A percentile compares a stretch with the other conserved stretches of the same genome.
Evolutionary conservation across 1,140 invertebrate genomes (phyloP).

Genomic region (Muscidifurax raptorellus): DNA sequence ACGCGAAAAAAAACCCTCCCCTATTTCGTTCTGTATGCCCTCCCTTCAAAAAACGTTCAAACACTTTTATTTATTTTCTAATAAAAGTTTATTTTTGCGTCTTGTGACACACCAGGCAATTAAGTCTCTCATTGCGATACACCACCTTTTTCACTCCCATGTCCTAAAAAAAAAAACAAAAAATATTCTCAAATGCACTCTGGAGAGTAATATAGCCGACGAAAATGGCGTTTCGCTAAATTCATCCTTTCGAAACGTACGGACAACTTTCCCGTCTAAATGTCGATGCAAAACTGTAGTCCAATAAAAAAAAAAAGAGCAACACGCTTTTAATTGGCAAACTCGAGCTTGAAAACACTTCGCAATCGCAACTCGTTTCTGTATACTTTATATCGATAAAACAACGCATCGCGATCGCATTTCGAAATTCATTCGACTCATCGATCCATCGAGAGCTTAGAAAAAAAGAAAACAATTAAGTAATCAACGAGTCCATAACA

Average conservation of each 20-base stretch:
- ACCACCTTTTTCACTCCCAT: no score
- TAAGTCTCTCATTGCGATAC: conserved; percentile 44
- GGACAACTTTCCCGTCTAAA: not conserved
- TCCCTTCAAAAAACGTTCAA: conserved; percentile 7
- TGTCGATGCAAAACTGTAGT: not conserved
- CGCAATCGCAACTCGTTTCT: not conserved
- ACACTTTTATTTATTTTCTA: conserved; percentile 73
- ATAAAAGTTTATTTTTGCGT: conserved; percentile 72
- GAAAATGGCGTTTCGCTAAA: not conserved
- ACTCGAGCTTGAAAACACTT: not conserved
- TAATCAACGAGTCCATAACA: no score
- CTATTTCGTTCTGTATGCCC: not conserved
- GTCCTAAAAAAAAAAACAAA: no score
- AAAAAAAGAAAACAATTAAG: no score
- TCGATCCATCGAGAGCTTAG: no score
- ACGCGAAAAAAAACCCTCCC: no score
- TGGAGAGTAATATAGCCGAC: not conserved
- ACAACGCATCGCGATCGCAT: no score
- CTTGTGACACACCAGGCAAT: conserved; percentile 66
- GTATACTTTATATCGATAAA: no score
- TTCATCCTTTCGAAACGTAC: not conserved
- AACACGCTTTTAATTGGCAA: not conserved
- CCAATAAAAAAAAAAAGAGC: no score
- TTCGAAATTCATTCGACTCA: no score
- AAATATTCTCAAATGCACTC: not conserved